These are phyloP conservation scores for Pachyrhynchus sulphureomaculatus DNA, from an alignment of 1,140 invertebrate genomes.

Conservation along the genomic window DNA sequence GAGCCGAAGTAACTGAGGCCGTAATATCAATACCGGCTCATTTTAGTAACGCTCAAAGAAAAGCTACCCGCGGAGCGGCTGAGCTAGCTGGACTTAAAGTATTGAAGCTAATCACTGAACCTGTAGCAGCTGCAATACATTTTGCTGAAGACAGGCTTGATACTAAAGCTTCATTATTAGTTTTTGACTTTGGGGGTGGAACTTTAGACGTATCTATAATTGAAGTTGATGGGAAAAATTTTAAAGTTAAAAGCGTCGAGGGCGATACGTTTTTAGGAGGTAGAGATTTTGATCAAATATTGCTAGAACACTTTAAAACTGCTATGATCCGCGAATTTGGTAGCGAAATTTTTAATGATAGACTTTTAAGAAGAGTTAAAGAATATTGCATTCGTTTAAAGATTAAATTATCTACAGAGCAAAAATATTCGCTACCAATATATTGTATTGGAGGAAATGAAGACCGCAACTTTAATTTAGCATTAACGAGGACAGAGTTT, in stretches of 20 bases:
- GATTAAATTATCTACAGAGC: slow-evolving; percentile 3
- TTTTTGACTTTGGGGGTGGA: slow-evolving; percentile 69
- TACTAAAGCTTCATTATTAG: slow-evolving; percentile 52
- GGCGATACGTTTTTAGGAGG: slow-evolving; percentile 64
- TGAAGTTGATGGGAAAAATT: slow-evolving; percentile 71
- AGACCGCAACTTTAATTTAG: slow-evolving; percentile 53
- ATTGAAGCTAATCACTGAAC: slow-evolving; percentile 67
- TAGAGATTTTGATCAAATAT: slow-evolving; percentile 68
- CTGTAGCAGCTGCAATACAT: slow-evolving; percentile 67
- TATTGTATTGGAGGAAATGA: slow-evolving; percentile 64
- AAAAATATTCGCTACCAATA: slow-evolving; percentile 2
- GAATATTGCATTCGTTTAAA: not conserved
- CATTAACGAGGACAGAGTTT: slow-evolving; percentile 71
- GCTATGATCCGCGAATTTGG: not conserved
- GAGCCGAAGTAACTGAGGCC: slow-evolving; percentile 10
- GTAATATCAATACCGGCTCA: slow-evolving; percentile 26
- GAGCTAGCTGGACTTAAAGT: slow-evolving; percentile 57
- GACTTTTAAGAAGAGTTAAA: slow-evolving; percentile 9
- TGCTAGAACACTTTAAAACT: slow-evolving; percentile 38
- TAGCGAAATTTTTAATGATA: not conserved
- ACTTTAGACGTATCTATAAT: slow-evolving; percentile 78
- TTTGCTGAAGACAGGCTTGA: slow-evolving; percentile 51
- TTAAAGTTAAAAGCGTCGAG: slow-evolving; percentile 72
- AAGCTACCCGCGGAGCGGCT: slow-evolving; percentile 20
- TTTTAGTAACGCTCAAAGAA: slow-evolving; percentile 29